phyloP scores from a whole-genome alignment of 2,888 invertebrate genomes.

The Branchipolynoe longqiensis region DNA sequence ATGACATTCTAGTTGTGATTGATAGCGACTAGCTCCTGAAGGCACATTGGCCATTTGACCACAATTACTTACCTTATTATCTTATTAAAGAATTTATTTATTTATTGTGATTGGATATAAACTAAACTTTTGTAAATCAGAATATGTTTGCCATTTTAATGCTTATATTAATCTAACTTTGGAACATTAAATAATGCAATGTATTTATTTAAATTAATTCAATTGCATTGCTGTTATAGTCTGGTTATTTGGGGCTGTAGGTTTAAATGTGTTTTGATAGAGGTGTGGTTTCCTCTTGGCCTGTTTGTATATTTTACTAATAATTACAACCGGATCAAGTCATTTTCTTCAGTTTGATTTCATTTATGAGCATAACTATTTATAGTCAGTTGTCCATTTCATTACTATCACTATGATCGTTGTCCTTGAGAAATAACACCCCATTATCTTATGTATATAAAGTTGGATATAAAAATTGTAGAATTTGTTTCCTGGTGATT shows the following conservation, averaged over 20 bases:
- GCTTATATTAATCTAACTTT: no score
- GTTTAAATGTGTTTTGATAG: neutral
- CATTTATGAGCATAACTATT: neutral
- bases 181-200: neutral
- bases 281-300: neutral
- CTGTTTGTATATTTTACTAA: neutral
- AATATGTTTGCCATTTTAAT: no score
- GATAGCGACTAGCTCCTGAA: no score
- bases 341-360: conserved; percentile 3
- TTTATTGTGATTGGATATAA: neutral
- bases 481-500: conserved; percentile 19
- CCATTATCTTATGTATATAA: conserved; percentile 42
- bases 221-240: neutral
- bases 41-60: no score
- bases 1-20: no score
- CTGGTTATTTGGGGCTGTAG: neutral
- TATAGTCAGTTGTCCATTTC: conserved; percentile 18
- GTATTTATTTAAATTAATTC: neutral
- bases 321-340: neutral
- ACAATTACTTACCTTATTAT: no score
- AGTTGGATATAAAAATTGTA: neutral
- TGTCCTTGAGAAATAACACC: neutral
- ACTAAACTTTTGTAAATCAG: no score
- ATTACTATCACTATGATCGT: conserved; percentile 33
- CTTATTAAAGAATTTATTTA: neutral